Percentiles rank a stretch among this genome's conserved stretches.
phyloP scores from a whole-genome alignment of 2,113 vertebrate genomes.

The Lepisosteus osseus region DNA sequence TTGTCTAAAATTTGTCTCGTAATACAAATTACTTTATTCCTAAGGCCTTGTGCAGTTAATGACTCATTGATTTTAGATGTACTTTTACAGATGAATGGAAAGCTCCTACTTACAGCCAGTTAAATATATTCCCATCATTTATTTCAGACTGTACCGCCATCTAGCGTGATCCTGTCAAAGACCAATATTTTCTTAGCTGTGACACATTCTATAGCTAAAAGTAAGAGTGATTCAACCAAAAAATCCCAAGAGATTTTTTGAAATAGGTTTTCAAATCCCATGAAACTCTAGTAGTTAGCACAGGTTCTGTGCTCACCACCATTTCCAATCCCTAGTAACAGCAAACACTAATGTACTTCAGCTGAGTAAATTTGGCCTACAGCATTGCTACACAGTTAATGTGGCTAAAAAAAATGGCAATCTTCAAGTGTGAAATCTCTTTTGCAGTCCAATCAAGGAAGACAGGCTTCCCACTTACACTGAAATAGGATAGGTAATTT shows the following conservation, averaged over 20 bases:
- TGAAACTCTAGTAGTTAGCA: neutral
- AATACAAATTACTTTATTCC: neutral
- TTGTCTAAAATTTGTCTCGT: neutral
- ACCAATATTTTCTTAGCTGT: neutral
- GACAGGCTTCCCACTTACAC: neutral
- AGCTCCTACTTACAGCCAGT: neutral
- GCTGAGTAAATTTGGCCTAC: slow-evolving; percentile 2
- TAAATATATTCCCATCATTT: neutral
- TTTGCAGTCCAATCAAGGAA: neutral
- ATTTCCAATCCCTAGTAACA: neutral
- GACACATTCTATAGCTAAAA: too few relatives aligned
- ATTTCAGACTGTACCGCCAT: neutral
- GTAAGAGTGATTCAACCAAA: slow-evolving; percentile 6
- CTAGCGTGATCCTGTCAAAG: neutral
- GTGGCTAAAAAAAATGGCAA: neutral
- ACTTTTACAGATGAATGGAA: neutral
- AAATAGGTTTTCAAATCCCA: neutral
- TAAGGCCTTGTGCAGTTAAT: neutral
- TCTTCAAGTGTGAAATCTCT: neutral
- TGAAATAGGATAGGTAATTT: neutral
- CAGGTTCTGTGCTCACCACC: neutral
- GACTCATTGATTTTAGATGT: neutral
- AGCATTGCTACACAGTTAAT: slow-evolving; percentile 8
- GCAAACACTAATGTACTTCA: neutral
- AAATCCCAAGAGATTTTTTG: neutral